Conservation (phyloP, 2,113 vertebrate species). For the Leucosticte australis region DNA sequence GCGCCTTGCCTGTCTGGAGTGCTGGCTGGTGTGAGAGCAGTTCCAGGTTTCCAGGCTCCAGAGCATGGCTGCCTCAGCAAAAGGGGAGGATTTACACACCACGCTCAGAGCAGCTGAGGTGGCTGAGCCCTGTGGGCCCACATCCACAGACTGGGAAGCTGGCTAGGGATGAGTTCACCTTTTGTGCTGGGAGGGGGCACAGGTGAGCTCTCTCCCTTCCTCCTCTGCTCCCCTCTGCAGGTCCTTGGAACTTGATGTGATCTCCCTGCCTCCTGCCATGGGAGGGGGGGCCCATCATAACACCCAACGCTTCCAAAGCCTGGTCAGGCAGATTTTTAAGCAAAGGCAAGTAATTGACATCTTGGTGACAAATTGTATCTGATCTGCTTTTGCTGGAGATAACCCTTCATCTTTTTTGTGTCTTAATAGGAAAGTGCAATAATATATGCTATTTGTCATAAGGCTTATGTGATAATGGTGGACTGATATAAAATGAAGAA, state of each 20-base stretch:
- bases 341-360: not conserved
- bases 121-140: not conserved
- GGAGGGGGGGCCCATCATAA: not conserved
- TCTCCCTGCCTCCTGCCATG: fast-evolving
- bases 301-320: not conserved
- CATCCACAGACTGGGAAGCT: fast-evolving
- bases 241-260: not conserved
- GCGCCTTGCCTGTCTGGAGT: not conserved
- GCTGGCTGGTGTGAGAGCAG: not conserved
- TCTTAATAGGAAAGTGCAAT: conserved; percentile 56
- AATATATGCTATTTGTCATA: conserved; percentile 12
- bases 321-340: not conserved
- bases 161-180: not conserved
- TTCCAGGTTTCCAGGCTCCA: not conserved
- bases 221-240: not conserved
- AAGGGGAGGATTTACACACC: fast-evolving
- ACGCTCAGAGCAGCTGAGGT: not conserved
- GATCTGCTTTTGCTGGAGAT: not conserved
- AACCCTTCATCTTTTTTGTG: conserved; percentile 27
- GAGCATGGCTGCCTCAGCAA: not conserved
- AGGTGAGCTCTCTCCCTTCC: not conserved
- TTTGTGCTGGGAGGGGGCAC: not conserved
- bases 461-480: conserved; percentile 21
- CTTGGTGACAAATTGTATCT: not conserved
- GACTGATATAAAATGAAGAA: conserved; percentile 56